These are phyloP conservation scores for Saguinus imperator DNA, from an alignment of 2,113 vertebrate species.

Conservation along the genomic window DNA sequence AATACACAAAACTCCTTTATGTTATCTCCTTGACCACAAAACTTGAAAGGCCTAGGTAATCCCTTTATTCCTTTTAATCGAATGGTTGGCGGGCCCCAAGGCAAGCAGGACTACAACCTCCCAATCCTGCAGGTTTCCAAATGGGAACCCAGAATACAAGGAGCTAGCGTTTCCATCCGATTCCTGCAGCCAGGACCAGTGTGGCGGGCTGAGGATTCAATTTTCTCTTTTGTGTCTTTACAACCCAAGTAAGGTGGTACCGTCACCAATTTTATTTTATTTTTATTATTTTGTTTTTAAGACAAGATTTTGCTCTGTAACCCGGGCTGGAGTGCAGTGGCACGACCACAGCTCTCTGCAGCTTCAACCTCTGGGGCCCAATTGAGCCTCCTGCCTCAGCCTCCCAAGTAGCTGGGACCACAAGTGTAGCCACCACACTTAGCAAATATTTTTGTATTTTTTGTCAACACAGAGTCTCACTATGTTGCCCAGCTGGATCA, in stretches of 20 bases:
- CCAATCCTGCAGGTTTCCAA: background rate
- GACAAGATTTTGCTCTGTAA: no score
- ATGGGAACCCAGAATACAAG: background rate
- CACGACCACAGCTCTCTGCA: no score
- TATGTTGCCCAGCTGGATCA: no score
- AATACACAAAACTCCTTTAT: background rate
- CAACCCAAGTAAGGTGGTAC: background rate
- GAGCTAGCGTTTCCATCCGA: background rate
- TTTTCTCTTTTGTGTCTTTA: background rate
- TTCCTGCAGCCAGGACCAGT: background rate
- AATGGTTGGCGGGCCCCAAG: background rate
- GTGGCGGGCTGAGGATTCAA: rapidly evolving
- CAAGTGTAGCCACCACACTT: no score
- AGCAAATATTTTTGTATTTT: no score
- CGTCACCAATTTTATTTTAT: background rate
- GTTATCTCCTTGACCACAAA: background rate
- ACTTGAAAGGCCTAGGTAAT: background rate
- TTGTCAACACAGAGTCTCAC: no score
- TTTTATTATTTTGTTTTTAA: background rate
- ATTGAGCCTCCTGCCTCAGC: no score
- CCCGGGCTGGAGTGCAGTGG: no score
- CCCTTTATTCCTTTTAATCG: background rate
- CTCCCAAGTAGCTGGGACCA: no score
- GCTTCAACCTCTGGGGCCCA: no score
- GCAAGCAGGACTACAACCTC: background rate